phyloP scores from a whole-genome alignment of 2,797 vertebrate genomes.

The Streptopelia turtur region DNA sequence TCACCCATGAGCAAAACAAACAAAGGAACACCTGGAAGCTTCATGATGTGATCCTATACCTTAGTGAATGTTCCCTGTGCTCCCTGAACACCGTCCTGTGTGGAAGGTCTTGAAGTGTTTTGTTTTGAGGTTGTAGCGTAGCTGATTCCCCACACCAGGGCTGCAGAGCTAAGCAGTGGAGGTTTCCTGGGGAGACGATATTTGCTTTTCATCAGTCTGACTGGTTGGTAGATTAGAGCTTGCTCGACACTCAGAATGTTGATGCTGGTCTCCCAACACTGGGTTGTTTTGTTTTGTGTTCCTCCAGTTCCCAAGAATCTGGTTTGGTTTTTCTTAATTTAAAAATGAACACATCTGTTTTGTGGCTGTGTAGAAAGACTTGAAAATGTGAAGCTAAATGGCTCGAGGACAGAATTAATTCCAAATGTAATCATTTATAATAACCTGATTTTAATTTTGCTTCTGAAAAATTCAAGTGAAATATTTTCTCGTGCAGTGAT shows the following conservation, averaged over 20 bases:
- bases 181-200: constrained; percentile 6
- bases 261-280: neutral
- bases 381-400: neutral
- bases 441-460: neutral
- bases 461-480: neutral
- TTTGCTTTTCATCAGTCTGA: neutral
- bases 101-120: neutral
- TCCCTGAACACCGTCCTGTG: rapidly evolving
- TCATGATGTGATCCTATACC: neutral
- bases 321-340: neutral
- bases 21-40: rapidly evolving
- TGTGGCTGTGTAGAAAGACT: neutral
- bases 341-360: constrained; percentile 31
- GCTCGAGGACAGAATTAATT: neutral
- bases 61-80: neutral
- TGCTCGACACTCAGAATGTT: neutral
- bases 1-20: neutral
- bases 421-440: neutral
- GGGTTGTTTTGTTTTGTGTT: neutral
- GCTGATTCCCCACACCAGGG: neutral
- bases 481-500: neutral
- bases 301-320: neutral
- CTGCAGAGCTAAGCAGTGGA: constrained; percentile 17
- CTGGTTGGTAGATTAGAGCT: neutral
- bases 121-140: neutral